Evolutionary conservation across 2,888 invertebrate species (phyloP).

Genomic region (Microctonus brassicae): DNA sequence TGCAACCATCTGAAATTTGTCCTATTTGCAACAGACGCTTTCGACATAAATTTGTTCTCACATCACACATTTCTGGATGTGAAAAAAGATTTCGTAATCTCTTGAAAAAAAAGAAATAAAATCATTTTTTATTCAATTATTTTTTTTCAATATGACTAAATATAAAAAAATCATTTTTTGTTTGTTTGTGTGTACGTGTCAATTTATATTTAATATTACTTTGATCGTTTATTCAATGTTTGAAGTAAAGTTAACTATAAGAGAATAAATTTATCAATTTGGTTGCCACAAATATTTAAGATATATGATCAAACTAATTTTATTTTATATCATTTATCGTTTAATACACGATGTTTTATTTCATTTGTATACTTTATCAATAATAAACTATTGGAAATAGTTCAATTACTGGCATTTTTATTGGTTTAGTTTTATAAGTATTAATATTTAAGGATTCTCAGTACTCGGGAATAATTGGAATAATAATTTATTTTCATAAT

Average conservation of each 20-base stretch:
- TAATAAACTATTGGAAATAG: neutral
- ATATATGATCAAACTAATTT: neutral
- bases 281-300: too few species aligned
- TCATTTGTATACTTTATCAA: neutral
- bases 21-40: constrained; percentile 68
- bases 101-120: constrained; percentile 46
- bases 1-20: constrained; percentile 67
- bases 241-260: neutral
- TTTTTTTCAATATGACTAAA: neutral
- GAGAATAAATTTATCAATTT: too few species aligned
- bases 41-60: constrained; percentile 69
- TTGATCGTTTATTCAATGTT: neutral
- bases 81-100: constrained; percentile 53
- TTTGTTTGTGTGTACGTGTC: neutral
- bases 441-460: too few species aligned
- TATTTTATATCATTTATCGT: too few species aligned
- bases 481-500: too few species aligned
- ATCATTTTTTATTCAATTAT: constrained; percentile 2
- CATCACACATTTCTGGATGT: constrained; percentile 62
- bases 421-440: too few species aligned
- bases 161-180: neutral
- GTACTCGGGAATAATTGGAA: too few species aligned
- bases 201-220: neutral
- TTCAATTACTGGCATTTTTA: neutral
- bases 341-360: too few species aligned